These are phyloP conservation scores for Hydrotaea cyrtoneurina DNA, from an alignment of 2,888 invertebrate genomes.

Conservation along the genomic window DNA sequence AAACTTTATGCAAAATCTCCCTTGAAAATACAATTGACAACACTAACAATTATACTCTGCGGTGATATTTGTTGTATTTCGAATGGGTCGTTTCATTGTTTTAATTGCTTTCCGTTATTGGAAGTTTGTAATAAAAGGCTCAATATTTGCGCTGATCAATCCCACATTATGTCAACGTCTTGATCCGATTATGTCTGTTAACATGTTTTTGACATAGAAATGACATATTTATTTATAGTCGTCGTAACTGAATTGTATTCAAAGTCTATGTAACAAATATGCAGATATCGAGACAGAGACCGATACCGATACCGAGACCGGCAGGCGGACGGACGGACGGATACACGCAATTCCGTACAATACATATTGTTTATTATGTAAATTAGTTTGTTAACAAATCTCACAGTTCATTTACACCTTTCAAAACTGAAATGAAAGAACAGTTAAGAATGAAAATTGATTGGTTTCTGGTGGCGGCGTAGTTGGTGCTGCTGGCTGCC, in stretches of 20 bases:
- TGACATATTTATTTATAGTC: conserved; percentile 63
- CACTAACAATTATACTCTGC: neutral
- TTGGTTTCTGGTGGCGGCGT: conserved; percentile 20
- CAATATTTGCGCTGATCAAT: conserved; percentile 61
- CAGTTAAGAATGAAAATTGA: conserved; percentile 35
- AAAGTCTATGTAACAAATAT: neutral
- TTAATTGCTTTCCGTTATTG: neutral
- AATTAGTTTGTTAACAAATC: conserved; percentile 60
- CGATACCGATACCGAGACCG: neutral
- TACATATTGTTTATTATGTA: conserved; percentile 41
- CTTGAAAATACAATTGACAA: neutral
- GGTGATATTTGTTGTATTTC: conserved; percentile 3
- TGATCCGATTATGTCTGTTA: conserved; percentile 70
- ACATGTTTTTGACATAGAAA: conserved; percentile 60
- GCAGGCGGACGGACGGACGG: neutral
- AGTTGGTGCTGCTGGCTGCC: neutral
- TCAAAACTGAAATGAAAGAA: conserved; percentile 45
- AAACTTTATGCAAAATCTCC: neutral
- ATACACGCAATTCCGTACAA: neutral
- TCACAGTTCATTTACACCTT: conserved; percentile 65
- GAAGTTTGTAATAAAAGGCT: neutral
- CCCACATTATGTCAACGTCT: conserved; percentile 75
- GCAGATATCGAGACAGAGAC: neutral
- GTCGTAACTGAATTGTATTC: conserved; percentile 13
- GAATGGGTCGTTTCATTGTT: conserved; percentile 13